Conservation (phyloP, 2,113 vertebrate species). For the Bettongia penicillata region DNA sequence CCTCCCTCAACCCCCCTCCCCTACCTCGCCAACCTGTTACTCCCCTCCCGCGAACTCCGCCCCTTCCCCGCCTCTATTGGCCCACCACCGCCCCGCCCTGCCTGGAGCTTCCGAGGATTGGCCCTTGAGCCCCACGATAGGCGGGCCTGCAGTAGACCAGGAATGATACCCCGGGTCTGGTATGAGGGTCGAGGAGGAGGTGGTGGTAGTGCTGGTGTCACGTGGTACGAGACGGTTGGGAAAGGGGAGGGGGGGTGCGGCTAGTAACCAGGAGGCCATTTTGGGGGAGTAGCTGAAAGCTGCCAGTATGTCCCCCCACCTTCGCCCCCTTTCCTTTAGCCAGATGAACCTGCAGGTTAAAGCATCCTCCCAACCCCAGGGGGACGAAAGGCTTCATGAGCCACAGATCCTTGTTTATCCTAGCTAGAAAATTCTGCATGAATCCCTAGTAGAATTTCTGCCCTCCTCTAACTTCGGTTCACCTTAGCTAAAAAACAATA, state of each 20-base stretch:
- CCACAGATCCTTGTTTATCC: background rate
- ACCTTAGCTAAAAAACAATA: background rate
- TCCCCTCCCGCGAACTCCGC: slow-evolving; percentile 26
- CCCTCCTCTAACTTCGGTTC: background rate
- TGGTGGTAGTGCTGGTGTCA: background rate
- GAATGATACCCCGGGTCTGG: background rate
- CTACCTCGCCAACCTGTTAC: slow-evolving; percentile 78
- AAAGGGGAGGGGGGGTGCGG: background rate
- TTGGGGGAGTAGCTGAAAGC: slow-evolving; percentile 47
- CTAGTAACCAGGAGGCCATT: slow-evolving; percentile 67
- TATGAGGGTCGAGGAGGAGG: background rate
- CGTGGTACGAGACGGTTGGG: slow-evolving; percentile 29
- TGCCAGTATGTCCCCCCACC: too few relatives aligned
- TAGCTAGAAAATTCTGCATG: background rate
- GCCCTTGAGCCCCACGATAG: slow-evolving; percentile 13
- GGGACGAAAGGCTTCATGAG: background rate
- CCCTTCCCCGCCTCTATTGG: background rate
- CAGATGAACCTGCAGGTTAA: background rate
- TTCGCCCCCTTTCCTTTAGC: background rate
- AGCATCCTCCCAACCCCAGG: slow-evolving; percentile 27
- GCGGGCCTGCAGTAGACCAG: slow-evolving; percentile 38
- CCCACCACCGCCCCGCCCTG: slow-evolving; percentile 48
- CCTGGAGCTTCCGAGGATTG: slow-evolving; percentile 56
- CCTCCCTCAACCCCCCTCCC: slow-evolving; percentile 13
- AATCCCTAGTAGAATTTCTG: background rate